phyloP scores from a whole-genome alignment of 2,113 vertebrate species.

The Tor tambroides region DNA sequence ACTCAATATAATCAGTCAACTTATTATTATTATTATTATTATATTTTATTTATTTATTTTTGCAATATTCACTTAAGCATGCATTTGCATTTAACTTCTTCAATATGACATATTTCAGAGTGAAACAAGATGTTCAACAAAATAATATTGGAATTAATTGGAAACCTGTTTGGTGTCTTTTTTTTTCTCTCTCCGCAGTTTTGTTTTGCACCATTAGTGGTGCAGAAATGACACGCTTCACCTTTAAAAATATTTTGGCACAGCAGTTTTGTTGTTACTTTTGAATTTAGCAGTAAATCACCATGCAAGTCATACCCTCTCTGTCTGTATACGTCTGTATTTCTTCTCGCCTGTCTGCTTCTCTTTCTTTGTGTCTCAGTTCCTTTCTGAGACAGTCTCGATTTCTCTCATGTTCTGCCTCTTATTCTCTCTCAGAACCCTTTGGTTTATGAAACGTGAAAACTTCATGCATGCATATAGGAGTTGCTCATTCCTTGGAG shows the following conservation, averaged over 20 bases:
- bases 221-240: not conserved
- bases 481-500: not conserved
- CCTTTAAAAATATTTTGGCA: not conserved
- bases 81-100: too few species aligned
- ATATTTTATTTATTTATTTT: too few species aligned
- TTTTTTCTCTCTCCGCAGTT: too few species aligned
- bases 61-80: too few species aligned
- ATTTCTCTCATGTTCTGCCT: not conserved
- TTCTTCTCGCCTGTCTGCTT: not conserved
- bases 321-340: not conserved
- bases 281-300: not conserved
- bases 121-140: not conserved
- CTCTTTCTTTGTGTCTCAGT: slow-evolving; percentile 7
- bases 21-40: too few species aligned
- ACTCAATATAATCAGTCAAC: too few species aligned
- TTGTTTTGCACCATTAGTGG: not conserved
- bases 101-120: not conserved
- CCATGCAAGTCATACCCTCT: not conserved
- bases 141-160: not conserved
- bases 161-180: not conserved
- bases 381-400: not conserved
- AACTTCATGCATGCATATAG: not conserved
- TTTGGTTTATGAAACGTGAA: not conserved
- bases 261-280: not conserved
- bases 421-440: not conserved